Evolutionary conservation across 2,888 invertebrate species (phyloP).

Genomic region (Euphydryas editha): DNA sequence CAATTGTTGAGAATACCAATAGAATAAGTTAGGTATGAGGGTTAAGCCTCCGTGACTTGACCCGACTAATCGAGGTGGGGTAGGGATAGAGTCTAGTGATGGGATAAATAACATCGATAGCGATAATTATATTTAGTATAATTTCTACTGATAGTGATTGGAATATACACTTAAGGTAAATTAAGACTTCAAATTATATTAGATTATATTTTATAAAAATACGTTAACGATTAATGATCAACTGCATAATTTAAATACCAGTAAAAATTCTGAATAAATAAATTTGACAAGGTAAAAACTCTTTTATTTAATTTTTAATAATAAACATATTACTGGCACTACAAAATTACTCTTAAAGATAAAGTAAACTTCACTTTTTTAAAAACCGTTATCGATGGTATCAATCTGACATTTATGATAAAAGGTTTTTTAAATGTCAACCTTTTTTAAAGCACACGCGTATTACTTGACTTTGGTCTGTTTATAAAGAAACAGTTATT

Average conservation of each 20-base stretch:
- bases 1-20: constrained; percentile 58
- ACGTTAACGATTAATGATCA: background rate
- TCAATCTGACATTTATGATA: constrained; percentile 6
- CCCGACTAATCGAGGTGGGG: constrained; percentile 72
- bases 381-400: background rate
- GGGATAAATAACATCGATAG: background rate
- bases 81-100: constrained; percentile 55
- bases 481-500: no score
- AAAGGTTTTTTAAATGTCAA: constrained; percentile 6
- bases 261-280: background rate
- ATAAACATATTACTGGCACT: background rate
- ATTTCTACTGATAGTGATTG: background rate
- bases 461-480: no score
- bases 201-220: background rate
- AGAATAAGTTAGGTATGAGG: constrained; percentile 59
- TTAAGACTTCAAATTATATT: no score
- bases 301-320: background rate
- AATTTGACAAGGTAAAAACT: background rate
- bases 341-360: background rate
- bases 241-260: background rate
- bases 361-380: constrained; percentile 1
- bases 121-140: background rate
- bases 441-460: background rate
- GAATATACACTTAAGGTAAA: no score
- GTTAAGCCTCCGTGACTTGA: constrained; percentile 66